Percentiles rank a stretch among this genome's conserved stretches.
Conservation (phyloP, 1,140 invertebrate species). For the Kradibia gibbosae region DNA sequence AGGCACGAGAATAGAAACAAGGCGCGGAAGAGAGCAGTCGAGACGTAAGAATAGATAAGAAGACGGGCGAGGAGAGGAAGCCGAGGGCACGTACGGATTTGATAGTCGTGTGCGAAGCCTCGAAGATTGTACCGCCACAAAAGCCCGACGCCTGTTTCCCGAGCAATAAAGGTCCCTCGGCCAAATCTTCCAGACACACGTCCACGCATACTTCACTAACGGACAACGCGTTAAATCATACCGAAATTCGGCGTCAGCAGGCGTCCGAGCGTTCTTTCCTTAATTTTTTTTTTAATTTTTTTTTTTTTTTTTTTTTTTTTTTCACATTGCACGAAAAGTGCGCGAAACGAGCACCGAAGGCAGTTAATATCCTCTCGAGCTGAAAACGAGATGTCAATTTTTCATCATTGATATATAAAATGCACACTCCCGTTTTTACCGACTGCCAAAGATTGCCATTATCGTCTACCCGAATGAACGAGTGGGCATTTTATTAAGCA, state of each 20-base stretch:
- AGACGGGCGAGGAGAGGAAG: slow-evolving; percentile 20
- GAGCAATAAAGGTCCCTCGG: slow-evolving; percentile 61
- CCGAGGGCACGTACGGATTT: slow-evolving; percentile 22
- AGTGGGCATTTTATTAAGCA: too few species aligned
- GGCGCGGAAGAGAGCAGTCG: background rate
- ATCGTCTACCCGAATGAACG: too few species aligned
- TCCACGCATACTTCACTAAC: too few species aligned
- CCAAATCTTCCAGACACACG: slow-evolving; percentile 60
- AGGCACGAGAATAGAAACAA: background rate
- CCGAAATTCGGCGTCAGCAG: slow-evolving; percentile 39
- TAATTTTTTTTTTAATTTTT: slow-evolving; percentile 19
- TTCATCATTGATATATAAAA: background rate
- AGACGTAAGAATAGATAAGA: slow-evolving; percentile 1
- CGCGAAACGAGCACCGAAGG: background rate
- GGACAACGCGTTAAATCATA: slow-evolving; percentile 52
- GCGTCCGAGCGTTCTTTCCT: slow-evolving; percentile 6
- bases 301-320: too few species aligned
- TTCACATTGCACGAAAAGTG: background rate
- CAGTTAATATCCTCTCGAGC: background rate
- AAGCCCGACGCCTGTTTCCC: slow-evolving; percentile 47
- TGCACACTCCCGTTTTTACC: background rate
- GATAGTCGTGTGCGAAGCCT: slow-evolving; percentile 21
- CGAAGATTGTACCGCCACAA: background rate
- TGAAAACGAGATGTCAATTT: background rate
- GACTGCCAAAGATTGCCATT: too few species aligned